A percentile compares a stretch with the other conserved stretches of the same genome.
phyloP scores from a whole-genome alignment of 2,113 vertebrate species.

The Dendropsophus ebraccatus region DNA sequence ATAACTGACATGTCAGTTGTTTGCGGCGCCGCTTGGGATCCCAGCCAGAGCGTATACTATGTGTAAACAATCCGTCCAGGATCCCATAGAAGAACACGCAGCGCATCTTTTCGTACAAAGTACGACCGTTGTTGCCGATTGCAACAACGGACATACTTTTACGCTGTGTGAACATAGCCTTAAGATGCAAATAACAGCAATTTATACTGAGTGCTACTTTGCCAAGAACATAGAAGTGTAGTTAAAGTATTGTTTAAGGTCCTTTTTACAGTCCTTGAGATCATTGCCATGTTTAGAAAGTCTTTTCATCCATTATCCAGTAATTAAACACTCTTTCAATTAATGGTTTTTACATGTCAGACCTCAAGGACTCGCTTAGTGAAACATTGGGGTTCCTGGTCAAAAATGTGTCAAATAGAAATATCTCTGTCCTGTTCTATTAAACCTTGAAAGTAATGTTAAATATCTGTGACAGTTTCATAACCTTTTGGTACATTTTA shows the following conservation, averaged over 20 bases:
- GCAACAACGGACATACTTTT: too few species aligned
- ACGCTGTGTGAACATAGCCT: neutral
- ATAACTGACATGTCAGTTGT: too few species aligned
- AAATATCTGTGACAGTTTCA: neutral
- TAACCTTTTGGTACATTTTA: neutral
- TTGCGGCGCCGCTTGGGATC: too few species aligned
- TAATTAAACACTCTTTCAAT: conserved; percentile 1
- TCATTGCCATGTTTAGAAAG: neutral
- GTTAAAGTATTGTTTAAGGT: neutral
- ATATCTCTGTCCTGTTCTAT: conserved; percentile 22
- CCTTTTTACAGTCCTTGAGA: conserved; percentile 39
- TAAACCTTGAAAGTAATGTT: neutral
- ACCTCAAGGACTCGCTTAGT: conserved; percentile 13
- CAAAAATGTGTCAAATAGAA: conserved; percentile 12
- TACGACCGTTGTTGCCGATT: too few species aligned
- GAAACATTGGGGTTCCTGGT: neutral
- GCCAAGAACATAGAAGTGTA: neutral
- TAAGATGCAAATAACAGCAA: conserved; percentile 6
- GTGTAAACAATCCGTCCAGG: too few species aligned
- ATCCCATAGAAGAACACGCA: too few species aligned
- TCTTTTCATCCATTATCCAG: neutral
- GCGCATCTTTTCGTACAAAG: too few species aligned
- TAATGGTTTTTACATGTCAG: conserved; percentile 13
- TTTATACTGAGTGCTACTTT: neutral
- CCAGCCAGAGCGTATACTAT: too few species aligned